phyloP scores from a whole-genome alignment of 2,888 invertebrate genomes.

The Hydropsyche betteni region DNA sequence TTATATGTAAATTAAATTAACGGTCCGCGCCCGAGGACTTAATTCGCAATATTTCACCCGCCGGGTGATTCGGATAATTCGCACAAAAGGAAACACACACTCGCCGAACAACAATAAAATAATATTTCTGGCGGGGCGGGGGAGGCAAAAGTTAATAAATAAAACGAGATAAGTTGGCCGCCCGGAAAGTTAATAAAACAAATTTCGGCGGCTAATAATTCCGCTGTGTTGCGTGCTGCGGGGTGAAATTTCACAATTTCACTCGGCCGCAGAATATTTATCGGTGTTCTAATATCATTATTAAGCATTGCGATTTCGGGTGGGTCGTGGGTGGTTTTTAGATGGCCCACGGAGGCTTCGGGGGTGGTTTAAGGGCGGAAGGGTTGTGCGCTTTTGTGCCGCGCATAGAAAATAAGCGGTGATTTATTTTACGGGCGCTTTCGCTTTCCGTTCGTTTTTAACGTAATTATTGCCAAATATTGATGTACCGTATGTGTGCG shows the following conservation, averaged over 20 bases:
- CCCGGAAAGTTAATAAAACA: slow-evolving; percentile 28
- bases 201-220: slow-evolving; percentile 31
- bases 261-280: slow-evolving; percentile 32
- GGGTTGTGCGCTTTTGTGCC: not conserved
- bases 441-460: slow-evolving; percentile 19
- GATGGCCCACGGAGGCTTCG: not conserved
- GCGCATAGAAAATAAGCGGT: slow-evolving; percentile 22
- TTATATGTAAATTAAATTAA: slow-evolving; percentile 33
- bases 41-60: slow-evolving; percentile 29
- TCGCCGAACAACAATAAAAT: too few relatives aligned
- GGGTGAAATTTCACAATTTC: slow-evolving; percentile 12
- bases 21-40: slow-evolving; percentile 27
- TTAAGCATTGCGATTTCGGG: slow-evolving; percentile 24
- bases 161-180: slow-evolving; percentile 36
- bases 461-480: slow-evolving; percentile 31
- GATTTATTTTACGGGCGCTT: slow-evolving; percentile 30
- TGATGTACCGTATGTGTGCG: not conserved
- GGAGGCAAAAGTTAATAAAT: slow-evolving; percentile 36
- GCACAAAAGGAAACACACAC: not conserved
- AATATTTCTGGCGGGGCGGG: not conserved
- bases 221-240: slow-evolving; percentile 24
- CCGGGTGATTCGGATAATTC: slow-evolving; percentile 20
- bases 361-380: too few relatives aligned
- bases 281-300: slow-evolving; percentile 36
- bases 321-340: not conserved